These are phyloP conservation scores for Netelia virgata DNA, from an alignment of 2,888 invertebrate genomes.

Conservation along the genomic window DNA sequence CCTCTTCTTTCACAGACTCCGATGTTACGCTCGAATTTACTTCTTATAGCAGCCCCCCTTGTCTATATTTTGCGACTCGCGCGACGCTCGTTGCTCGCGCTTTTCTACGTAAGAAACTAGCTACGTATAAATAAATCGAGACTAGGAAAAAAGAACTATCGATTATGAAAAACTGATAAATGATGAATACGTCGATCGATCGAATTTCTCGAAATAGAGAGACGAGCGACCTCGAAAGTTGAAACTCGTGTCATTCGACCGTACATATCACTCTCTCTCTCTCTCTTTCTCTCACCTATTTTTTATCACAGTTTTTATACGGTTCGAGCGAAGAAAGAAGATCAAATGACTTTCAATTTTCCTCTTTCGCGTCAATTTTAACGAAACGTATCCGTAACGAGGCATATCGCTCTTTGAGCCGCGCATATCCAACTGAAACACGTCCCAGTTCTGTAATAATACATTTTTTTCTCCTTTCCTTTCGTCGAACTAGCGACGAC, in stretches of 20 bases:
- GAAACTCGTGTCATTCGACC: too few relatives aligned
- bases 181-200: too few relatives aligned
- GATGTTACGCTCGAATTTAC: slow-evolving; percentile 40
- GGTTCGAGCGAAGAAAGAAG: neutral
- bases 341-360: neutral
- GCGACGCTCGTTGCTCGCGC: slow-evolving; percentile 31
- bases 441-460: neutral
- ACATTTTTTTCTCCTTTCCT: neutral
- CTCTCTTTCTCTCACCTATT: slow-evolving; percentile 39
- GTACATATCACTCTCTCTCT: too few relatives aligned
- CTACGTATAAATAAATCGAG: neutral
- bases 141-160: neutral
- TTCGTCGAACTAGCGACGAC: neutral
- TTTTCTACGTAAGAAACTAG: neutral
- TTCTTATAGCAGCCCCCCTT: slow-evolving; percentile 2
- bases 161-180: neutral
- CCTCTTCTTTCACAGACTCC: slow-evolving; percentile 22
- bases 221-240: too few relatives aligned
- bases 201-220: too few relatives aligned
- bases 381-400: slow-evolving; percentile 21
- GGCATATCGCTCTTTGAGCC: slow-evolving; percentile 18
- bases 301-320: slow-evolving; percentile 25
- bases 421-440: neutral
- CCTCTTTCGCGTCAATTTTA: neutral
- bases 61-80: slow-evolving; percentile 24